Percentiles rank a stretch among this genome's conserved stretches.
phyloP scores from a whole-genome alignment of 1,140 invertebrate genomes.

The Drosophila rufa region DNA sequence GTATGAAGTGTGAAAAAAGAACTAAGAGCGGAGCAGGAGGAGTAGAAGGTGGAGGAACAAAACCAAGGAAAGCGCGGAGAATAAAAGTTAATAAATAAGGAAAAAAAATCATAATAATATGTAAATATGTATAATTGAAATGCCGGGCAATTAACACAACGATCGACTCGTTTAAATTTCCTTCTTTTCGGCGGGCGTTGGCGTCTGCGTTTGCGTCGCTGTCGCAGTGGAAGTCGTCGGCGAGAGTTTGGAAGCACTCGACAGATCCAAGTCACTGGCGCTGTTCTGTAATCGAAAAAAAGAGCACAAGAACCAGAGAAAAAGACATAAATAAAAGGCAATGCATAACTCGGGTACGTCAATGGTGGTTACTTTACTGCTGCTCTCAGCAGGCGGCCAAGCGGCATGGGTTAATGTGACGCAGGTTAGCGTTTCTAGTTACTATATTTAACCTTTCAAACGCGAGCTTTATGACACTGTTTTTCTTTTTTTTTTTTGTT shows the following conservation, averaged over 20 bases:
- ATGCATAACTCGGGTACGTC: not conserved
- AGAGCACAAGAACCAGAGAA: not conserved
- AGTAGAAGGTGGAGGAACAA: slow-evolving; percentile 20
- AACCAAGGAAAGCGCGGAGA: slow-evolving; percentile 11
- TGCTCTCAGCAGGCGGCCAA: not conserved
- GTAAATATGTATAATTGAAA: slow-evolving; percentile 36
- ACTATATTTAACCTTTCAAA: not conserved
- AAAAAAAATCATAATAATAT: slow-evolving; percentile 41
- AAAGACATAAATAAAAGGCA: not conserved
- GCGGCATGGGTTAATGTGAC: slow-evolving; percentile 1
- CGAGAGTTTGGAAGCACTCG: slow-evolving; percentile 34
- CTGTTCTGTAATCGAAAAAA: slow-evolving; percentile 53
- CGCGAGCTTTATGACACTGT: not conserved
- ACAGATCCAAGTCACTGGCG: slow-evolving; percentile 71
- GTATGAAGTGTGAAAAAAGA: slow-evolving; percentile 18
- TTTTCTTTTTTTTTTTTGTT: not conserved
- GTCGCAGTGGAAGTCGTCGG: slow-evolving; percentile 19
- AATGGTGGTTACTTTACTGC: not conserved
- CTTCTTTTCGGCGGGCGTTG: slow-evolving; percentile 59
- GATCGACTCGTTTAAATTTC: slow-evolving; percentile 50
- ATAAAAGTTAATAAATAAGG: slow-evolving; percentile 36
- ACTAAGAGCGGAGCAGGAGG: not conserved
- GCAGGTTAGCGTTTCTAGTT: not conserved
- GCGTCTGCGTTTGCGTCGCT: slow-evolving; percentile 15
- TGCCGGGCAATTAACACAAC: slow-evolving; percentile 41